Evolutionary conservation across 2,113 vertebrate species (phyloP).

Genomic region (Capra hircus): DNA sequence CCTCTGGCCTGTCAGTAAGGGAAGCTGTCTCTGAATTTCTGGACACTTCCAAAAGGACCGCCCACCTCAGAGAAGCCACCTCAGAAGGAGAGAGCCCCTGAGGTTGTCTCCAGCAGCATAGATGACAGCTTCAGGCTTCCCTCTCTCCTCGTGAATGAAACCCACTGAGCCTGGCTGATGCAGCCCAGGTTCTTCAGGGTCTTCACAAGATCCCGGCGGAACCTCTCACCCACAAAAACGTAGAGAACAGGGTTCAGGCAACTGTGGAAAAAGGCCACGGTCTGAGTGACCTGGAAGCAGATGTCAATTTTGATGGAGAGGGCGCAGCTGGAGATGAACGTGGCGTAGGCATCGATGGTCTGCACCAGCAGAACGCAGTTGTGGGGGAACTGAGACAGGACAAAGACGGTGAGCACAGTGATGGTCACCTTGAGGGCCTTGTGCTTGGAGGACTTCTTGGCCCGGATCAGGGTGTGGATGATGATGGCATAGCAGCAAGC

Average conservation of each 20-base stretch:
- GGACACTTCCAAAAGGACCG: background rate
- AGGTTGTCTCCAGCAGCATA: slow-evolving; percentile 83
- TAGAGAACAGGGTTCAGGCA: slow-evolving; percentile 93
- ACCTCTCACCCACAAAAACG: slow-evolving; percentile 88
- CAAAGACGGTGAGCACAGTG: slow-evolving; percentile 84
- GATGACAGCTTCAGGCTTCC: slow-evolving; percentile 81
- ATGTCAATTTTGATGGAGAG: slow-evolving; percentile 76
- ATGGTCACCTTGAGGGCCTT: slow-evolving; percentile 89
- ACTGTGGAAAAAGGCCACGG: slow-evolving; percentile 88
- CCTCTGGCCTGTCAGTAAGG: background rate
- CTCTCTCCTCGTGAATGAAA: slow-evolving; percentile 64
- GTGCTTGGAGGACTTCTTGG: slow-evolving; percentile 89
- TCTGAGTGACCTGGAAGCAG: slow-evolving; percentile 85
- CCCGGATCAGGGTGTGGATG: slow-evolving; percentile 86
- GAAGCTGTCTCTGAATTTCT: background rate
- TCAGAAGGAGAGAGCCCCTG: slow-evolving; percentile 82
- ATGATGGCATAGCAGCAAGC: slow-evolving; percentile 88
- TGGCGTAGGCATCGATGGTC: slow-evolving; percentile 74
- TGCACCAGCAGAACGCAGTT: slow-evolving; percentile 85
- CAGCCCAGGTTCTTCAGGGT: slow-evolving; percentile 69
- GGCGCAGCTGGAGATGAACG: slow-evolving; percentile 75
- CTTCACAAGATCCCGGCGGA: slow-evolving; percentile 84
- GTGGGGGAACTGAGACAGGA: slow-evolving; percentile 90
- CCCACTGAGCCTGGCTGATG: slow-evolving; percentile 67
- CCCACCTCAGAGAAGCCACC: background rate